A percentile compares a stretch with the other conserved stretches of the same genome.
Conservation (phyloP, 2,888 invertebrate species). For the Andrena chrysosceles region DNA sequence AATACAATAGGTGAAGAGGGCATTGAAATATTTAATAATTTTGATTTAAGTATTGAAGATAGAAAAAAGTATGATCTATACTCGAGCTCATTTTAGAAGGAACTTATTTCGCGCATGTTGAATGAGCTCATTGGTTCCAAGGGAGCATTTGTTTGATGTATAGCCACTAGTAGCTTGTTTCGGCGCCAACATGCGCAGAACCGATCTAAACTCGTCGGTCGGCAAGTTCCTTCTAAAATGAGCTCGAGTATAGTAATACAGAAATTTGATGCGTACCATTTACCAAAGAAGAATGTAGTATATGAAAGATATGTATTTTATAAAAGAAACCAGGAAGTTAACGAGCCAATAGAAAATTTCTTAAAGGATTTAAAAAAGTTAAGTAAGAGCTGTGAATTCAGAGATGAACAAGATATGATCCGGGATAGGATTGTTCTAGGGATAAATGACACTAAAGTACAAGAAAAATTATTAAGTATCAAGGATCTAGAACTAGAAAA, state of each 20-base stretch:
- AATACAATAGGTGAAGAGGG: constrained; percentile 8
- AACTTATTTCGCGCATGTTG: no score
- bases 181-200: no score
- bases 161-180: no score
- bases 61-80: background rate
- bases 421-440: background rate
- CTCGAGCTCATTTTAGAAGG: no score
- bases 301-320: constrained; percentile 15
- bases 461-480: constrained; percentile 11
- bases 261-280: background rate
- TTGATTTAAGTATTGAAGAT: background rate
- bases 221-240: no score
- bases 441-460: constrained; percentile 10
- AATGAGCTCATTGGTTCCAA: no score
- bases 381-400: background rate
- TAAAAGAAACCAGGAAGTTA: background rate
- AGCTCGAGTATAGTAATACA: no score
- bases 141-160: no score
- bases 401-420: background rate
- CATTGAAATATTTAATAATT: constrained; percentile 6
- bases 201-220: no score
- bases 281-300: background rate
- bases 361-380: background rate
- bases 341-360: background rate
- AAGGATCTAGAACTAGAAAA: background rate